Evolutionary conservation across 2,888 invertebrate genomes (phyloP), one percentile per base, ranked within the genome.

Genomic region (Tetragnatha montana): DNA sequence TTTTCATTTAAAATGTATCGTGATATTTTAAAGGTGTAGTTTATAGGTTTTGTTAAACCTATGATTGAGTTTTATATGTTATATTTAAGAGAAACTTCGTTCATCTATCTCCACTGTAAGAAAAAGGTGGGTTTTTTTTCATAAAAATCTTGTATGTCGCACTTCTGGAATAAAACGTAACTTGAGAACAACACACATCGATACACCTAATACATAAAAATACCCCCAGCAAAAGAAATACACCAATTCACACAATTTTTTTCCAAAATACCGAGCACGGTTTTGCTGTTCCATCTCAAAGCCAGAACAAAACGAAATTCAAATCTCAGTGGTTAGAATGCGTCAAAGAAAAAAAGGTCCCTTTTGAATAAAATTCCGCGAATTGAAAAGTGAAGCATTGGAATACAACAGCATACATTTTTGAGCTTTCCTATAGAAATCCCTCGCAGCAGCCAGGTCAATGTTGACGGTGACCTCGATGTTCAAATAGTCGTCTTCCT

Each of bases 401-500:
- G 78, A 50, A 78, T 78, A 60, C 22, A 76, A n/a, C 51, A 60
- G 60, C n/a, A n/a, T n/a, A n/a, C n/a, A 12, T 60, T 60, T 60
- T 60, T 60, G 14, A 60, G 51, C 78, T 78, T 51, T 12, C 22
- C 21, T 17, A 60, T 60, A 17, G 60, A 60, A 78, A 78, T n/a
- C 35, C 47, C 35, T 35, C 35, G n/a, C n/a, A 35, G 35, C 35
- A 70, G 70, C 21, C 81, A 71, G 49, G 49, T 81, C 70, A 81
- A 70, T 81, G 69, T 81, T 81, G 70, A 70, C 70, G 19, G 14
- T 49, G 70, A 81, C 70, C 81, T 81, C 49, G 71, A 71, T 81
- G 81, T 81, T 70, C 70, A 78, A 78, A 78, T 22, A 78, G 78
- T 22, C 78, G 47, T 76, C 76, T 21, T n/a, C 50, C 50, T 60